Conservation (phyloP, 2,113 vertebrate genomes). For the Australoheros scitulus region DNA sequence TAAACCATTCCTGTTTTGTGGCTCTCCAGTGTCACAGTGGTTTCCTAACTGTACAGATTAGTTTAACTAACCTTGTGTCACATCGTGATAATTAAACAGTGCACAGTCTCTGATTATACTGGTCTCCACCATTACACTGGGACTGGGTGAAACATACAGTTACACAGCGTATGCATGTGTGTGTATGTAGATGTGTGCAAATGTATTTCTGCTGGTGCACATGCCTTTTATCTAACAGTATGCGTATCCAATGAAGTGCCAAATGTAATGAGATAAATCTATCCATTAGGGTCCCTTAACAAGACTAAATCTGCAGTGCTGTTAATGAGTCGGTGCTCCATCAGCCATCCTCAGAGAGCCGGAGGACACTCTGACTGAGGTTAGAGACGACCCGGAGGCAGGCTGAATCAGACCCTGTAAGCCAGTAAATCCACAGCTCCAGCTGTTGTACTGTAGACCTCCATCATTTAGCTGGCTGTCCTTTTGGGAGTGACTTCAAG, state of each 20-base stretch:
- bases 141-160: slow-evolving; percentile 9
- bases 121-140: slow-evolving; percentile 7
- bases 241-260: slow-evolving; percentile 66
- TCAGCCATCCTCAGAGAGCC: slow-evolving; percentile 63
- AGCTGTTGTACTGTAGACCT: slow-evolving; percentile 57
- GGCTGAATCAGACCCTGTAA: slow-evolving; percentile 47
- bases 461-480: slow-evolving; percentile 45
- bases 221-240: slow-evolving; percentile 39
- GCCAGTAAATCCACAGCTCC: slow-evolving; percentile 62
- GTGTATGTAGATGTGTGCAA: background rate
- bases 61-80: background rate
- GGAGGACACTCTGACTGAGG: slow-evolving; percentile 41
- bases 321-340: slow-evolving; percentile 74
- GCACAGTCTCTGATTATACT: background rate
- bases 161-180: background rate
- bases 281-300: slow-evolving; percentile 75
- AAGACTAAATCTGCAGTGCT: slow-evolving; percentile 74
- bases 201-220: slow-evolving; percentile 17
- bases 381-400: slow-evolving; percentile 47
- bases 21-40: background rate
- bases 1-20: background rate
- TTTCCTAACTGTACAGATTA: background rate
- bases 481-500: slow-evolving; percentile 58
- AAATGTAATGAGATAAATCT: slow-evolving; percentile 78
- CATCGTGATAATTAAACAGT: background rate